These are phyloP conservation scores for Parnassius smintheus DNA, from an alignment of 2,888 invertebrate genomes.

Conservation along the genomic window DNA sequence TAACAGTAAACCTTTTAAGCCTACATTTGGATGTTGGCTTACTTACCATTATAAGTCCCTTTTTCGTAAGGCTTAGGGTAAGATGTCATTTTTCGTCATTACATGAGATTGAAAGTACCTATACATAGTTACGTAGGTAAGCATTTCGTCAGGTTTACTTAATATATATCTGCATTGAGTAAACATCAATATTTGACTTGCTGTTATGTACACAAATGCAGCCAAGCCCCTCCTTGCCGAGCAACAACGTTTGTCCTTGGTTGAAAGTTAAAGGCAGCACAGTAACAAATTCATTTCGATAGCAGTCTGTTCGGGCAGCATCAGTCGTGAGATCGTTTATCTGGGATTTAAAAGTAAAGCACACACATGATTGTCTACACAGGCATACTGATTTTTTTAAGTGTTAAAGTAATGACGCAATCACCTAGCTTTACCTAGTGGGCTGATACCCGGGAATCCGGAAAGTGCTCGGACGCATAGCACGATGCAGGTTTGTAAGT, in stretches of 20 bases:
- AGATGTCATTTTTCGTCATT: no score
- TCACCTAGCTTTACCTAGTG: conserved; percentile 73
- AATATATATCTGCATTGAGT: neutral
- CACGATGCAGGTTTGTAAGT: conserved; percentile 46
- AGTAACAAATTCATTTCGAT: conserved; percentile 6
- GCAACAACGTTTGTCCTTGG: conserved; percentile 1
- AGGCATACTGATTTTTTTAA: conserved; percentile 34
- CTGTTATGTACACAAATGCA: neutral
- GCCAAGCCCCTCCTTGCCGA: conserved; percentile 5
- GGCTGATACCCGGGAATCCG: conserved; percentile 73
- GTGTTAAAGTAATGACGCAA: conserved; percentile 55
- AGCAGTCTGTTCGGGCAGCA: conserved; percentile 18
- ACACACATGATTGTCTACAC: conserved; percentile 53
- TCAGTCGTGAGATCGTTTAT: conserved; percentile 37
- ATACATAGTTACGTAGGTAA: conserved; percentile 8
- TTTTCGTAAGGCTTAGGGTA: neutral
- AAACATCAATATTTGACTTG: conserved; percentile 11
- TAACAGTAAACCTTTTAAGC: no score
- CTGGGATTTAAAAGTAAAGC: conserved; percentile 67
- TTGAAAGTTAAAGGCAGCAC: conserved; percentile 10
- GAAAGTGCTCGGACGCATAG: conserved; percentile 48
- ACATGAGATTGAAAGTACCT: conserved; percentile 4
- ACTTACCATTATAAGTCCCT: neutral
- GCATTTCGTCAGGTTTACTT: no score
- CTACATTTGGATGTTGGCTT: no score